Percentiles rank a stretch among this genome's conserved stretches.
Conservation (phyloP, 64 coral and sea anemone genomes). For the Stylophora pistillata region DNA sequence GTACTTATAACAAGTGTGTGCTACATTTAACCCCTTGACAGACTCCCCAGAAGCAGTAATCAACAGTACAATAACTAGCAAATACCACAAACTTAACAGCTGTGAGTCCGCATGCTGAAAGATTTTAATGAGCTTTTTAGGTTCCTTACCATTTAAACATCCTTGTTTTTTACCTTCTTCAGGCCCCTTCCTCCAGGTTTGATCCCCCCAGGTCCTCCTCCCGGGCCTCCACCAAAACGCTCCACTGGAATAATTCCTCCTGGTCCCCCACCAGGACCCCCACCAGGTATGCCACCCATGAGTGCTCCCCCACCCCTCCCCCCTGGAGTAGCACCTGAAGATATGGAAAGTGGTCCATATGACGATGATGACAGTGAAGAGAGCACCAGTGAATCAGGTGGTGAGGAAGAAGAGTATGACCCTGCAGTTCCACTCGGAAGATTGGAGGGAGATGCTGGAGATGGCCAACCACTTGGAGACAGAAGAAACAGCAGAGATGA, state of each 20-base stretch:
- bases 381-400: conserved; percentile 83
- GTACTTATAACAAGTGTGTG: too few relatives aligned
- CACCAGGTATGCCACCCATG: conserved; percentile 62
- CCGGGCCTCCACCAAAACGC: conserved; percentile 66
- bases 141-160: neutral
- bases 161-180: neutral
- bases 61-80: too few relatives aligned
- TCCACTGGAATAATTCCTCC: conserved; percentile 37
- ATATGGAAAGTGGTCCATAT: conserved; percentile 24
- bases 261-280: conserved; percentile 45
- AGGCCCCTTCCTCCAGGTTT: conserved; percentile 77
- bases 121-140: too few relatives aligned
- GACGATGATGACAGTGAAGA: conserved; percentile 66
- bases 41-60: too few relatives aligned
- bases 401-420: conserved; percentile 83
- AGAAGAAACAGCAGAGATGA: conserved; percentile 37
- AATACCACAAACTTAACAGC: too few relatives aligned
- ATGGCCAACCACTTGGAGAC: conserved; percentile 31
- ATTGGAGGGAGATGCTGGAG: conserved; percentile 40
- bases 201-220: conserved; percentile 79
- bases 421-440: conserved; percentile 47
- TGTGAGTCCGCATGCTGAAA: too few relatives aligned
- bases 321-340: conserved; percentile 58
- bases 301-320: conserved; percentile 59
- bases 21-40: too few relatives aligned